Evolutionary conservation across 2,113 vertebrate genomes (phyloP).

Genomic region (Dolichotis patagonum): DNA sequence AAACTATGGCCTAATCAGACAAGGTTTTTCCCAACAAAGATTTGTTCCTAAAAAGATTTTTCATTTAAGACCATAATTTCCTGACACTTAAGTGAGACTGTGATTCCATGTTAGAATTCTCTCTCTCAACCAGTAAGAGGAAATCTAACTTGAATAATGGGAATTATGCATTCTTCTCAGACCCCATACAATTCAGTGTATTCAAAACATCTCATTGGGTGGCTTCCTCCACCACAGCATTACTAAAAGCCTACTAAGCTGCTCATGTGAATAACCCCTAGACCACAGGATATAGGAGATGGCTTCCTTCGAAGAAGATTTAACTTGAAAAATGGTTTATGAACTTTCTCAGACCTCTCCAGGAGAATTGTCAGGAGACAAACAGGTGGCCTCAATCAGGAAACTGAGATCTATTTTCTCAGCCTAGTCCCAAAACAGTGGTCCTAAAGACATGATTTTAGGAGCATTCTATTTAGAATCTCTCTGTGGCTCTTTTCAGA

Average conservation of each 20-base stretch:
- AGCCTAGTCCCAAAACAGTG: not conserved
- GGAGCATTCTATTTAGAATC: not conserved
- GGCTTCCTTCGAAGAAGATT: not conserved
- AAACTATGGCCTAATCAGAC: not conserved
- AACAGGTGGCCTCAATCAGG: not conserved
- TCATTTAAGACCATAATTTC: not conserved
- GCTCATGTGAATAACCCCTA: not conserved
- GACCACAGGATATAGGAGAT: not conserved
- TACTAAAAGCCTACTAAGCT: not conserved
- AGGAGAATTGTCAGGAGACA: not conserved
- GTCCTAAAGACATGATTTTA: not conserved
- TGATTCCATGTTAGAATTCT: not conserved
- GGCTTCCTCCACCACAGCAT: not conserved
- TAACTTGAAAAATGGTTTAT: not conserved
- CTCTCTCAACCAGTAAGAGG: no score
- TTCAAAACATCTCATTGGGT: not conserved
- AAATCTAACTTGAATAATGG: constrained; percentile 24
- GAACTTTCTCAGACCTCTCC: not conserved
- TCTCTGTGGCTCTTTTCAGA: not conserved
- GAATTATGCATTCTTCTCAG: not conserved
- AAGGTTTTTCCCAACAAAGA: no score
- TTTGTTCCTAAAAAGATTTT: not conserved
- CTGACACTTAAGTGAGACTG: not conserved
- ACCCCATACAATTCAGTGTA: not conserved
- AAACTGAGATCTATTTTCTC: constrained; percentile 33